A percentile compares a stretch with the other conserved stretches of the same genome.
These are phyloP conservation scores for Meriones unguiculatus DNA, from an alignment of 2,113 vertebrate species.

Conservation along the genomic window DNA sequence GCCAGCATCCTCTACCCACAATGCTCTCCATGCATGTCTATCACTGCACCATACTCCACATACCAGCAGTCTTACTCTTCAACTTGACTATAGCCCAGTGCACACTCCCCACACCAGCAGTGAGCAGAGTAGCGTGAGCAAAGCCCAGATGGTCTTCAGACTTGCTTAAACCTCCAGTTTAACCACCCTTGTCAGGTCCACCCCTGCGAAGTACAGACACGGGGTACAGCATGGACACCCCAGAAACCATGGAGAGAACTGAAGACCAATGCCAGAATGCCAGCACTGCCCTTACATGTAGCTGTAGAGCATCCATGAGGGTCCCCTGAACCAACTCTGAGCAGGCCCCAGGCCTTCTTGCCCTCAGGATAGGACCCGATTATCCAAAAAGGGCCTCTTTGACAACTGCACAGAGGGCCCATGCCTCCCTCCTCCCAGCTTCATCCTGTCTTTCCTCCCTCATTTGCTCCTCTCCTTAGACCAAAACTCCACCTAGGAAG, in stretches of 20 bases:
- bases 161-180: not conserved
- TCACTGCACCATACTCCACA: not conserved
- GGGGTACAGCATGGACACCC: not conserved
- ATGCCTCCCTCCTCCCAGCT: not conserved
- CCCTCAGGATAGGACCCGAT: not conserved
- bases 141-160: conserved; percentile 10
- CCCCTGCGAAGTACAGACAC: not conserved
- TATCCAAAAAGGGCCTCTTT: not conserved
- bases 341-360: not conserved
- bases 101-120: not conserved
- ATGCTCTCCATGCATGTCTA: not conserved
- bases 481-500: not conserved
- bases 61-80: not conserved
- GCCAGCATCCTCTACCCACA: not conserved
- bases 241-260: not conserved
- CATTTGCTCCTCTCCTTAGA: conserved; percentile 18
- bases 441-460: not conserved
- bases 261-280: conserved; percentile 15
- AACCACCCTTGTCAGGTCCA: not conserved
- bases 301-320: not conserved
- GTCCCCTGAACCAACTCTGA: not conserved
- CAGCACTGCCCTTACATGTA: not conserved
- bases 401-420: not conserved
- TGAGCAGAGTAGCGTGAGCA: not conserved
- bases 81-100: not conserved